Evolutionary conservation across 2,797 vertebrate genomes (phyloP).

Genomic region (Thaleichthys pacificus): DNA sequence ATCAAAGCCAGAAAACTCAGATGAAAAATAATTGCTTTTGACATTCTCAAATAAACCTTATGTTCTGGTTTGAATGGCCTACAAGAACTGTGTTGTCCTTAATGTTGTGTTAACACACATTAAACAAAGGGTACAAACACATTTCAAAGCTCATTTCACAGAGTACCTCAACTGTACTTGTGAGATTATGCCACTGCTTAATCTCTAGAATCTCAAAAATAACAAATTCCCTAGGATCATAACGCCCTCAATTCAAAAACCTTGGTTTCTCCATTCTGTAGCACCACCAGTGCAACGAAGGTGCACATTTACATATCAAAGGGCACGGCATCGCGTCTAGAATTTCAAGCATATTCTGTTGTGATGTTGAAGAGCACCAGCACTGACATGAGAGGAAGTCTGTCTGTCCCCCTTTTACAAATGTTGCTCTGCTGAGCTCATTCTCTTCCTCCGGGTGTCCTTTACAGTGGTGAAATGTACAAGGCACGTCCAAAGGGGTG

Average conservation of each 20-base stretch:
- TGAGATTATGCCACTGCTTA: conserved; percentile 52
- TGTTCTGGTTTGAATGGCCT: conserved; percentile 19
- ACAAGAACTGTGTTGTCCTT: conserved; percentile 11
- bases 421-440: conserved; percentile 43
- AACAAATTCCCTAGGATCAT: conserved; percentile 59
- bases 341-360: conserved; percentile 78
- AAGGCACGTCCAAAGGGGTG: conserved; percentile 39
- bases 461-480: conserved; percentile 29
- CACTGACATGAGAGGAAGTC: conserved; percentile 69
- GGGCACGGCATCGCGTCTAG: conserved; percentile 62
- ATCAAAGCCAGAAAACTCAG: conserved; percentile 29
- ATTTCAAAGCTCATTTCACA: conserved; percentile 20
- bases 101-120: conserved; percentile 25
- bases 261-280: conserved; percentile 64
- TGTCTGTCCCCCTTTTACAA: conserved; percentile 62
- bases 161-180: conserved; percentile 33
- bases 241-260: conserved; percentile 55
- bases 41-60: conserved; percentile 17
- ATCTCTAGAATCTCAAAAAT: conserved; percentile 57
- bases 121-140: conserved; percentile 22
- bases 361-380: conserved; percentile 73
- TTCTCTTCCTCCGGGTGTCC: conserved; percentile 62
- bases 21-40: conserved; percentile 5
- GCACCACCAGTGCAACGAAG: conserved; percentile 74
- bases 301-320: conserved; percentile 84